phyloP scores from a whole-genome alignment of 2,113 vertebrate genomes.

The Crotalus viridis region DNA sequence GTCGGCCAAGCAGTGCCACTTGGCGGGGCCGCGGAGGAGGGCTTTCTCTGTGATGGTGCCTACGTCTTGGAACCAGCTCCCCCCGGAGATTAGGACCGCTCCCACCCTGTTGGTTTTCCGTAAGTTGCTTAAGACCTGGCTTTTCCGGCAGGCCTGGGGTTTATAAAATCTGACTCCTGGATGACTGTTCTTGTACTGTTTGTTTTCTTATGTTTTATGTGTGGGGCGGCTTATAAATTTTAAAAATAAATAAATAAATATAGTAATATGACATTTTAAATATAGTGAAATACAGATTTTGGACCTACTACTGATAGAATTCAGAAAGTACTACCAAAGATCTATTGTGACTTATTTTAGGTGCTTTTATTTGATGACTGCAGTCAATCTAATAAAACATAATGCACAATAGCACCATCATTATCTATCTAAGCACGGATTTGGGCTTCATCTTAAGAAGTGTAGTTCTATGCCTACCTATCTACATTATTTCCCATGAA shows the following conservation, averaged over 20 bases:
- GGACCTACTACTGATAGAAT: background rate
- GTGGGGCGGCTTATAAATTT: too few species aligned
- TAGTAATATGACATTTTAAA: background rate
- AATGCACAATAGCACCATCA: conserved; percentile 33
- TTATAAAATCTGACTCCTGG: too few species aligned
- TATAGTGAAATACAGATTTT: background rate
- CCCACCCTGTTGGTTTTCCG: too few species aligned
- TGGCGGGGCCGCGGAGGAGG: too few species aligned
- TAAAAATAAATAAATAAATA: background rate
- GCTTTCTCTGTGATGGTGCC: too few species aligned
- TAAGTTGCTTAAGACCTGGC: too few species aligned
- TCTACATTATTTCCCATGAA: background rate
- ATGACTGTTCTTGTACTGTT: too few species aligned
- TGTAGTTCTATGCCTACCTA: background rate
- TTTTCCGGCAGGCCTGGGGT: too few species aligned
- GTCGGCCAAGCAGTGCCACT: too few species aligned
- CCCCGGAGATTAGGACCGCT: too few species aligned
- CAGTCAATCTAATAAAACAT: conserved; percentile 29
- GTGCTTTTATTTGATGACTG: conserved; percentile 8
- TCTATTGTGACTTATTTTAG: background rate
- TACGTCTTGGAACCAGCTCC: too few species aligned
- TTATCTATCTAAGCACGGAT: background rate
- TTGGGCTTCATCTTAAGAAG: background rate
- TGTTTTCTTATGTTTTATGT: too few species aligned
- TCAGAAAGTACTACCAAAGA: background rate